Conservation (phyloP, 2,113 vertebrate genomes). For the Ceuthmochares aereus region DNA sequence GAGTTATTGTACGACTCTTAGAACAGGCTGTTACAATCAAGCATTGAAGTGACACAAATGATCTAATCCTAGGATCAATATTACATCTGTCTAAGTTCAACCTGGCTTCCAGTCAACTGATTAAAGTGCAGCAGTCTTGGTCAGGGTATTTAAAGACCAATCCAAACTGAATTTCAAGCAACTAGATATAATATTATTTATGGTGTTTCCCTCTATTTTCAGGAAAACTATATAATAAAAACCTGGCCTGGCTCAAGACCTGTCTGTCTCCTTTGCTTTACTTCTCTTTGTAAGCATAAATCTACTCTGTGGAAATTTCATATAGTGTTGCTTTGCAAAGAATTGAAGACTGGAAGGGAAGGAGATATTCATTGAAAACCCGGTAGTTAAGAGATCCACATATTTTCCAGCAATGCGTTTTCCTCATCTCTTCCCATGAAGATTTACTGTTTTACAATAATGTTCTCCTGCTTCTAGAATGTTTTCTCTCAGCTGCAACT, state of each 20-base stretch:
- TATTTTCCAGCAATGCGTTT: neutral
- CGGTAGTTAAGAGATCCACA: neutral
- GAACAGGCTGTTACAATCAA: neutral
- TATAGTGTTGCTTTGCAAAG: neutral
- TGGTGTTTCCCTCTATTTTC: neutral
- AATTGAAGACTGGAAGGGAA: neutral
- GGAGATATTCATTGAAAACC: neutral
- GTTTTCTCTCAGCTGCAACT: neutral
- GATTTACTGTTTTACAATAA: neutral
- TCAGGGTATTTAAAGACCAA: neutral
- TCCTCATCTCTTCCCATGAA: neutral
- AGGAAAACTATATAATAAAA: neutral
- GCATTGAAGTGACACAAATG: neutral
- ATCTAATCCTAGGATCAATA: neutral
- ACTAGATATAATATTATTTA: neutral
- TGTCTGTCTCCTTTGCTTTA: neutral
- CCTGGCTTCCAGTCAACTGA: neutral
- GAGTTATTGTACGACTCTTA: neutral
- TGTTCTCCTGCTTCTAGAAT: neutral
- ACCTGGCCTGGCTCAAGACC: neutral
- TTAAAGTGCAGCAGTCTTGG: neutral
- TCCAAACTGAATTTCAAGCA: neutral
- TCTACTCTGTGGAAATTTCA: neutral
- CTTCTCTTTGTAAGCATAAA: neutral
- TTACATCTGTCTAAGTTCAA: neutral